A percentile compares a stretch with the other conserved stretches of the same genome.
Conservation (phyloP, 2,113 vertebrate genomes). For the Rissa tridactyla region DNA sequence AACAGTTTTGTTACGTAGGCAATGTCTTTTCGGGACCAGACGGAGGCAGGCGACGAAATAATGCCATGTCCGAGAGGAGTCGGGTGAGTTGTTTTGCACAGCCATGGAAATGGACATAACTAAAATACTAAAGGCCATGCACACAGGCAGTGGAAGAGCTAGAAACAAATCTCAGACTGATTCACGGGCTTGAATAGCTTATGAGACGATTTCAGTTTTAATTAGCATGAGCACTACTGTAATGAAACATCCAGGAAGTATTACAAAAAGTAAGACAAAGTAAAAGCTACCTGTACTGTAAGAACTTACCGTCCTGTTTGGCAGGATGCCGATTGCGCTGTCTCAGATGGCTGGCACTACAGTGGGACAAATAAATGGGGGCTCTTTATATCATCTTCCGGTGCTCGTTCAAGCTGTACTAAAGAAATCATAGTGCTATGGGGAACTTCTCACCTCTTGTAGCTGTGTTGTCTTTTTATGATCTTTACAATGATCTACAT, state of each 20-base stretch:
- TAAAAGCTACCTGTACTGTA: not conserved
- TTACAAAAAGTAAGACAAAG: not conserved
- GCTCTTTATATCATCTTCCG: not conserved
- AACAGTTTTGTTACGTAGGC: not conserved
- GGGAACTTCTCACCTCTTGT: not conserved
- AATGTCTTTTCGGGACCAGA: not conserved
- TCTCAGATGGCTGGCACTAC: not conserved
- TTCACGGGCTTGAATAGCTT: not conserved
- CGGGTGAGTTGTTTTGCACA: not conserved
- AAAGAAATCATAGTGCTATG: not conserved
- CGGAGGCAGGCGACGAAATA: not conserved
- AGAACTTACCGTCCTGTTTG: not conserved
- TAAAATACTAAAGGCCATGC: not conserved
- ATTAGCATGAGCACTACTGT: not conserved
- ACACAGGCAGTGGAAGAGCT: not conserved
- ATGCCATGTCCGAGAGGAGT: not conserved
- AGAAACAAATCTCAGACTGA: not conserved
- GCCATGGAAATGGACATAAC: rapidly evolving
- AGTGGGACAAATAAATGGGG: not conserved
- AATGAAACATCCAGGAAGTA: not conserved
- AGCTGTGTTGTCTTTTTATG: not conserved
- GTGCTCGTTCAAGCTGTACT: not conserved
- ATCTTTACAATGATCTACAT: not conserved
- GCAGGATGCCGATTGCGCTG: not conserved
- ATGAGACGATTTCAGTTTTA: not conserved